Percentiles rank a stretch among this genome's conserved stretches.
Evolutionary conservation across 2,888 invertebrate species (phyloP).

Genomic region (Phanerotoma sp.): DNA sequence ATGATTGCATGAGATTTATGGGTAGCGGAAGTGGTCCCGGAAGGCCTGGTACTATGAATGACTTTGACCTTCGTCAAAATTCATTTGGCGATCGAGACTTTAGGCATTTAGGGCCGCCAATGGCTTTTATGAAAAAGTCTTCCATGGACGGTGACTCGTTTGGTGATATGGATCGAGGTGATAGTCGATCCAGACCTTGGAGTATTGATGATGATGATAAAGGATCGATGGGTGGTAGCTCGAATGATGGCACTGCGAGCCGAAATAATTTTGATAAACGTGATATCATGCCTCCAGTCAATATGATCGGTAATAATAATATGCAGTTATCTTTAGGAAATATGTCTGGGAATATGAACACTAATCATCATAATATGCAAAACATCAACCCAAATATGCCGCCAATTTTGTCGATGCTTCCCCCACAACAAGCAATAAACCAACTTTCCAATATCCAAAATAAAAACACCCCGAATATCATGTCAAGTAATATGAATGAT

Average conservation of each 20-base stretch:
- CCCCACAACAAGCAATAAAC: slow-evolving; percentile 41
- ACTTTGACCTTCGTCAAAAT: slow-evolving; percentile 42
- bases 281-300: slow-evolving; percentile 39
- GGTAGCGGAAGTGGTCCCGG: slow-evolving; percentile 40
- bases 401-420: slow-evolving; percentile 40
- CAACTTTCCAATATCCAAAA: slow-evolving; percentile 37
- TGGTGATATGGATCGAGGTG: slow-evolving; percentile 33
- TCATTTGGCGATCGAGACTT: slow-evolving; percentile 47
- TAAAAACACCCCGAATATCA: slow-evolving; percentile 31
- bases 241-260: slow-evolving; percentile 35
- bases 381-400: slow-evolving; percentile 50
- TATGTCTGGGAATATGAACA: slow-evolving; percentile 31
- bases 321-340: slow-evolving; percentile 34
- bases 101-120: slow-evolving; percentile 33
- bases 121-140: slow-evolving; percentile 25
- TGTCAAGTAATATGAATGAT: slow-evolving; percentile 37
- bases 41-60: slow-evolving; percentile 41
- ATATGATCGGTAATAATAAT: slow-evolving; percentile 33
- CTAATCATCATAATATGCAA: slow-evolving; percentile 51
- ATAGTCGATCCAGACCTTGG: slow-evolving; percentile 42
- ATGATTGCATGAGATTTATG: slow-evolving; percentile 46
- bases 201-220: slow-evolving; percentile 43
- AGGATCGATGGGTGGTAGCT: slow-evolving; percentile 32
- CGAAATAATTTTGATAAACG: slow-evolving; percentile 45
- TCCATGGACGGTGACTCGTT: slow-evolving; percentile 28